Base-by-base conservation (phyloP, 2,797 vertebrate genomes). In the Pseudochromis fuscus region DNA sequence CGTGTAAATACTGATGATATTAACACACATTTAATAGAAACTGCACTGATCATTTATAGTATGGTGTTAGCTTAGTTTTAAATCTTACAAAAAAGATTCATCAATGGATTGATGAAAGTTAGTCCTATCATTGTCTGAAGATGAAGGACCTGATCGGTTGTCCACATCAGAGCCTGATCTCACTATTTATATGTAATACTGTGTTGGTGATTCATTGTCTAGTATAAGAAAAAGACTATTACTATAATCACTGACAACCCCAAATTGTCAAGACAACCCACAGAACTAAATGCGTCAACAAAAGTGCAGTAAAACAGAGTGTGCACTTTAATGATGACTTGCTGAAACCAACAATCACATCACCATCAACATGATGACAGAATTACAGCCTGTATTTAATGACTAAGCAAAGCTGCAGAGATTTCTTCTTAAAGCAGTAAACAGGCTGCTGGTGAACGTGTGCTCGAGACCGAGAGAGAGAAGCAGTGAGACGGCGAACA, bases 381-480 rank as follows among this genome's bases (percentile, higher is more conserved):
- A 76, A 77, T 63, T 48, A 71, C 68, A 83, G 66, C 79, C 70
- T 63, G 72, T 64, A 28, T 70, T 89, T 79, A 79, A 79, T 64
- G 78, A 82, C 16, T 31, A 53, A 72, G 72, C 75, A 44, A 60
- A 25, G 33, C 7, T 33, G n/a, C 57, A 64, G 16, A 67, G 37
- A 27, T 28, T 5, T 53, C 75, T 40, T 75, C 52, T 53, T 58
- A 33, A 50, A 56, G 77, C 16, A 0, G 65, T 64, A 65, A 83
- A 81, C 53, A 53, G 44, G 50, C 60, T 59, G 46, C 50, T n/a
- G 55, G 27, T 62, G 62, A 79, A 52, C 4, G 21, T 2, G 30
- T 30, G 50, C 55, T 31, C 2, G 24, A 73, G 65, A 50, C 24
- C 11, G 21, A 72, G 1, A 25, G 35, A 48, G 7, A 51, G 53